Evolutionary conservation across 2,797 vertebrate genomes (phyloP).

Genomic region (Acrocephalus scirpaceus): DNA sequence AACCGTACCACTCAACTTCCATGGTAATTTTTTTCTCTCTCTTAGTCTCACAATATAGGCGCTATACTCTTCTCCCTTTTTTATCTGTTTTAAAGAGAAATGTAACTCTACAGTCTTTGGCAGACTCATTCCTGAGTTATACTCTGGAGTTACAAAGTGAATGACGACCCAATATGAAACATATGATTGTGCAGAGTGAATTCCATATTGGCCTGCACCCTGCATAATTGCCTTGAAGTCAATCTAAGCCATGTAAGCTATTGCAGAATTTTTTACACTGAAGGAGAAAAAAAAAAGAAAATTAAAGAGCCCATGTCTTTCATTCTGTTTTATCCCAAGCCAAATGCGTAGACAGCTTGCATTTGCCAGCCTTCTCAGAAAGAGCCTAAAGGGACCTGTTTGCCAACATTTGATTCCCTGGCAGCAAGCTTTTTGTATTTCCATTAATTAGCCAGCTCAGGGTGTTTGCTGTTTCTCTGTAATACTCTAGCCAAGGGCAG

Average conservation of each 20-base stretch:
- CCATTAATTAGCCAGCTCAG: conserved; percentile 28
- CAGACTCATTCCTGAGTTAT: neutral
- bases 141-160: neutral
- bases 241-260: neutral
- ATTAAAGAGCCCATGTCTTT: neutral
- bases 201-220: neutral
- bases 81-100: neutral
- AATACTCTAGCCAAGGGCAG: conserved; percentile 17
- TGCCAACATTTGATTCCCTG: conserved; percentile 43
- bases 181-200: neutral
- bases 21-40: neutral
- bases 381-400: conserved; percentile 39
- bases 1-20: neutral
- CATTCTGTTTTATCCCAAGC: neutral
- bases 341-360: conserved; percentile 37
- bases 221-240: conserved; percentile 7
- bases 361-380: conserved; percentile 35
- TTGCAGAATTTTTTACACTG: neutral
- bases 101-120: neutral
- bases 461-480: neutral
- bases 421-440: conserved; percentile 13
- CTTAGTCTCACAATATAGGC: neutral
- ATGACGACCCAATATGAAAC: conserved; percentile 20
- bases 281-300: neutral
- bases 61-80: neutral